Conservation (phyloP, 2,888 invertebrate species). For the Drosophila villosipedis region DNA sequence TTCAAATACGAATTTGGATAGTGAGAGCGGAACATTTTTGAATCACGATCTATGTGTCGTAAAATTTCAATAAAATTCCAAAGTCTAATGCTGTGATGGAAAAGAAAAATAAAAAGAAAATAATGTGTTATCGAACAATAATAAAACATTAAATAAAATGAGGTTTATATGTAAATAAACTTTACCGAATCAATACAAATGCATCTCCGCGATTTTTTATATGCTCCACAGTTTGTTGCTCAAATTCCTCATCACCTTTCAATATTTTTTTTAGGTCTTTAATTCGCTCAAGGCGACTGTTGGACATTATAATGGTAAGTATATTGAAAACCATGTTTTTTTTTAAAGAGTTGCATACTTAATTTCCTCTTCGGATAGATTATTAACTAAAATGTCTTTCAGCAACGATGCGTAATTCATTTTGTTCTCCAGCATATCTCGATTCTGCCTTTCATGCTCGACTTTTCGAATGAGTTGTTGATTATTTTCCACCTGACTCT, state of each 20-base stretch:
- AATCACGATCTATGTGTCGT: constrained; percentile 72
- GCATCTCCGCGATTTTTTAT: constrained; percentile 72
- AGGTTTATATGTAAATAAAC: background rate
- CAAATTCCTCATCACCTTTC: constrained; percentile 50
- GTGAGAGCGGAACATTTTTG: constrained; percentile 43
- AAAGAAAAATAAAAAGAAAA: background rate
- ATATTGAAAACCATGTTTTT: background rate
- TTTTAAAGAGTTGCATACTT: constrained; percentile 56
- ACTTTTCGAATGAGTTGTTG: constrained; percentile 70
- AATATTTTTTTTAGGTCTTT: constrained; percentile 62
- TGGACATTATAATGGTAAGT: background rate
- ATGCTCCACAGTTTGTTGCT: constrained; percentile 51
- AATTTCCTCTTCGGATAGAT: constrained; percentile 80
- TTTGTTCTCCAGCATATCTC: constrained; percentile 67
- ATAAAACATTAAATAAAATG: background rate
- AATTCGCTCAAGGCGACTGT: constrained; percentile 77
- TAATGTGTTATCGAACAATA: background rate
- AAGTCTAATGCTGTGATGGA: constrained; percentile 62
- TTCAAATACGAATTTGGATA: constrained; percentile 82
- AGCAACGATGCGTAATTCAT: constrained; percentile 69
- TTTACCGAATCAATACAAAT: constrained; percentile 76
- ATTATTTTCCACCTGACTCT: constrained; percentile 79
- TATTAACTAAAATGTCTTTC: constrained; percentile 74
- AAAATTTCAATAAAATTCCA: constrained; percentile 82
- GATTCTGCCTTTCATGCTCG: constrained; percentile 63